Evolutionary conservation across 2,113 vertebrate species (phyloP).

Genomic region (Baryphthengus martii): DNA sequence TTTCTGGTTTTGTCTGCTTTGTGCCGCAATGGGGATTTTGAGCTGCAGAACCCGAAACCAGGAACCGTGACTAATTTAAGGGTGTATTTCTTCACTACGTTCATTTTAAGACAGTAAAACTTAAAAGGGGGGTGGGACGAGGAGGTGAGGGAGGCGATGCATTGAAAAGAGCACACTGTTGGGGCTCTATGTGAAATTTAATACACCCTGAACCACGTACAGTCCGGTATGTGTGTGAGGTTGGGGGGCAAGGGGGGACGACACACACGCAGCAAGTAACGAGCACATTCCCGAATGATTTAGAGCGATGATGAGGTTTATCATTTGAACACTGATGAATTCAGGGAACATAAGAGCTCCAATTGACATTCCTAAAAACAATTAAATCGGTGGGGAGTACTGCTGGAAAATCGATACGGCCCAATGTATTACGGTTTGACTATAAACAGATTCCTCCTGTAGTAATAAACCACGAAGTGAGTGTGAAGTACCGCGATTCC

Average conservation of each 20-base stretch:
- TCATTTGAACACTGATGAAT: slow-evolving; percentile 42
- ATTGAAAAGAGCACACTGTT: background rate
- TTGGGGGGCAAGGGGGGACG: background rate
- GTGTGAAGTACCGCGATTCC: slow-evolving; percentile 31
- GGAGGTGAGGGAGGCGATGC: background rate
- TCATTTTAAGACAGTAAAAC: slow-evolving; percentile 7
- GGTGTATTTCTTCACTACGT: background rate
- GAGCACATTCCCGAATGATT: slow-evolving; percentile 21
- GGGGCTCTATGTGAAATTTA: background rate
- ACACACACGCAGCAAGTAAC: background rate
- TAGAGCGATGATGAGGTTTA: slow-evolving; percentile 32
- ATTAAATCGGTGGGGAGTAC: slow-evolving; percentile 54
- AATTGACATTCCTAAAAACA: slow-evolving; percentile 61
- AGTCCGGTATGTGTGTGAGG: background rate
- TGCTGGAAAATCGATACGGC: slow-evolving; percentile 46
- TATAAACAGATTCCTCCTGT: slow-evolving; percentile 43
- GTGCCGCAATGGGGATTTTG: slow-evolving; percentile 40
- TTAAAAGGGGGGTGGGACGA: background rate
- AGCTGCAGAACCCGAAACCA: slow-evolving; percentile 45
- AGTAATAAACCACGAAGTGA: slow-evolving; percentile 43
- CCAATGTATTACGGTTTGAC: slow-evolving; percentile 36
- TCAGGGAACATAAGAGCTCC: slow-evolving; percentile 41
- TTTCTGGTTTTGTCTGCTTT: background rate
- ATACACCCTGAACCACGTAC: background rate
- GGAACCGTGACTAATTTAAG: slow-evolving; percentile 64